Base-by-base conservation (phyloP, 1,140 invertebrate species). In the Eciton burchellii region DNA sequence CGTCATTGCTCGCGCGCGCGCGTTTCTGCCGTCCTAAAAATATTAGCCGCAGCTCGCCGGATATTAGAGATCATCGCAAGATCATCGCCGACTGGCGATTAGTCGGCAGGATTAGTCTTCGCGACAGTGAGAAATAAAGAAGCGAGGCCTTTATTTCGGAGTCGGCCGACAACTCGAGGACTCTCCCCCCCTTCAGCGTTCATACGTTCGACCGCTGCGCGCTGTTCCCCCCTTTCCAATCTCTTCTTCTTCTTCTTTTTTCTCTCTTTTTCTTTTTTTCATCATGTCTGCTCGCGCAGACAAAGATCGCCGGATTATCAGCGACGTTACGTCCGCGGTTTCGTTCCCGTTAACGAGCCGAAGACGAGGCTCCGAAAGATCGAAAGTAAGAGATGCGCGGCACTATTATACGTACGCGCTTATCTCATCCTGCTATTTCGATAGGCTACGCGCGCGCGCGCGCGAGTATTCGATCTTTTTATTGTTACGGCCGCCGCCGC, bases 371-470 rank as follows among this genome's bases (percentile, higher is more conserved):
- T 19, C 1, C 16, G 0, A 0, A 54, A 54, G 19, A 12, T 54
- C 35, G 12, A 49, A 49, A 24, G 12, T 19, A n/a, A n/a, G 29
- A 14, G 19, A 24, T 29, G n/a, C 24, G 35, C n/a, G n/a, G n/a
- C n/a, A n/a, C n/a, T n/a, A 72, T 57, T 43, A 26, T 26, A 29
- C 21, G 19, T 41, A 41, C 29, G 49, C n/a, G 5, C 41, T 57
- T 12, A 9, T 72, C 59, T 59, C 70, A 41, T 72, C 52, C 52
- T 24, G 52, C 57, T 72, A 72, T 68, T 68, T 68, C 8, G 19
- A 16, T 16, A 8, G 0, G 21, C 21, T 26, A 49, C 49, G 29
- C 29, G 24, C 24, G n/a, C 52, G 35, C 2, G 35, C 35, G 35
- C 35, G 35, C 35, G 6, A 3, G 6, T 35, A 35, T 6, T 6